Percentiles rank a stretch among this genome's conserved stretches.
phyloP scores from a whole-genome alignment of 2,113 vertebrate genomes.

The Gracilinanus agilis region DNA sequence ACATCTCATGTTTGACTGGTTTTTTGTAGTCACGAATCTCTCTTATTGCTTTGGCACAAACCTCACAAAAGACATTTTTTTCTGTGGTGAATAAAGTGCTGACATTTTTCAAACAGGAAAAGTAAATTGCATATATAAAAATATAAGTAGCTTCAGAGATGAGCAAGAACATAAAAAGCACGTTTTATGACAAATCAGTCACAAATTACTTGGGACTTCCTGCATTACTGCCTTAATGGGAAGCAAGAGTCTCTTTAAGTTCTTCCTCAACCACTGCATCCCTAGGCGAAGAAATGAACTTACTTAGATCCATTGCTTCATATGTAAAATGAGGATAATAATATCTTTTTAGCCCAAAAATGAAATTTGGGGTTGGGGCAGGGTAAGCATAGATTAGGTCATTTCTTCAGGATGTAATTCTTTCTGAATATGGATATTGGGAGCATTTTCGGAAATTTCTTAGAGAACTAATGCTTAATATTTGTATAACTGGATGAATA shows the following conservation, averaged over 20 bases:
- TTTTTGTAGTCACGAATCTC: not conserved
- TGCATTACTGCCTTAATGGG: not conserved
- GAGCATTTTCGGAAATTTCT: not conserved
- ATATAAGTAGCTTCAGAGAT: not conserved
- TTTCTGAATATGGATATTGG: not conserved
- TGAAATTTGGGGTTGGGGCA: not conserved
- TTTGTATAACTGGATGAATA: not conserved
- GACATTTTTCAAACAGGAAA: conserved; percentile 30
- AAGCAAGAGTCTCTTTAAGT: not conserved
- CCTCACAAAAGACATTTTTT: conserved; percentile 27
- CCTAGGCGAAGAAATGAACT: not conserved
- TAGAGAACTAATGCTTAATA: not conserved
- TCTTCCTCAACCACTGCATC: accelerated
- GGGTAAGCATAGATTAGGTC: not conserved
- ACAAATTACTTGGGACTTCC: not conserved
- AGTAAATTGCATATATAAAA: conserved; percentile 30
- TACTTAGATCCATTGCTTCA: not conserved
- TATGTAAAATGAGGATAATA: not conserved
- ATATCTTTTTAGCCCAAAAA: not conserved
- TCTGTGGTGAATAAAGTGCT: not conserved
- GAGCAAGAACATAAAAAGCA: not conserved
- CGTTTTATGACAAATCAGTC: not conserved
- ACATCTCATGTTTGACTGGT: not conserved
- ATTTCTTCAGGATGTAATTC: not conserved
- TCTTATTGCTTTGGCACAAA: conserved; percentile 26